Base-by-base conservation (phyloP, 2,888 invertebrate species). In the Acleris laterana region DNA sequence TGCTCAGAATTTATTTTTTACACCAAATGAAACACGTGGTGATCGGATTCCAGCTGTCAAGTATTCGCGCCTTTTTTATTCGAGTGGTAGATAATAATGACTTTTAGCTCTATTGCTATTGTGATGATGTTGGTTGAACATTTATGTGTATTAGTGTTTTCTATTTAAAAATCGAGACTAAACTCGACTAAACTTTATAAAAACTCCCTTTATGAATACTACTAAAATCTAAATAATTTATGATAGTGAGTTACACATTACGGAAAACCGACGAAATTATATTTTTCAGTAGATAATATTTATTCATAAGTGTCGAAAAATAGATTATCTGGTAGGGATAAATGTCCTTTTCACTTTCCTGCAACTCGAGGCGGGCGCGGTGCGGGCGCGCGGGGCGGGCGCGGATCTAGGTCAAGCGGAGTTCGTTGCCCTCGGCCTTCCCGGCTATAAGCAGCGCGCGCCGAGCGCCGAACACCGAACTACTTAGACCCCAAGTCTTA, bases 361-460 rank as follows among this genome's bases (percentile, higher is more conserved):
- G 74, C 68, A 71, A 74, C 68, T 78, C 76, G 81, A 76, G 78
- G 72, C 72, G 71, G 72, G 57, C 61, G 56, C 65, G 71, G 72
- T 62, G 74, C 58, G 70, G 63, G 70, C 75, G 72, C 69, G 58
- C 60, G 70, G 48, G 70, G 68, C 70, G 70, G 74, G 72, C 73
- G 78, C 84, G 77, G 82, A 93, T 89, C 92, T 93, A 79, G 93
- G 93, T 92, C 93, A 91, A 88, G 88, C 91, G 76, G 90, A 92
- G 92, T 90, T 93, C 92, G 89, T 91, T 91, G 91, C 90, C 90
- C 92, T 90, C 92, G 92, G 92, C 92, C 92, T 92, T 93, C 92
- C 90, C 90, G 83, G 87, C 90, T 92, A 91, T 91, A 91, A 92
- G 90, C 83, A 88, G 87, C 86, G 85, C 83, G 77, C 80, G 74